Evolutionary conservation across 2,797 vertebrate genomes (phyloP).

Genomic region (Alfaro cultratus): DNA sequence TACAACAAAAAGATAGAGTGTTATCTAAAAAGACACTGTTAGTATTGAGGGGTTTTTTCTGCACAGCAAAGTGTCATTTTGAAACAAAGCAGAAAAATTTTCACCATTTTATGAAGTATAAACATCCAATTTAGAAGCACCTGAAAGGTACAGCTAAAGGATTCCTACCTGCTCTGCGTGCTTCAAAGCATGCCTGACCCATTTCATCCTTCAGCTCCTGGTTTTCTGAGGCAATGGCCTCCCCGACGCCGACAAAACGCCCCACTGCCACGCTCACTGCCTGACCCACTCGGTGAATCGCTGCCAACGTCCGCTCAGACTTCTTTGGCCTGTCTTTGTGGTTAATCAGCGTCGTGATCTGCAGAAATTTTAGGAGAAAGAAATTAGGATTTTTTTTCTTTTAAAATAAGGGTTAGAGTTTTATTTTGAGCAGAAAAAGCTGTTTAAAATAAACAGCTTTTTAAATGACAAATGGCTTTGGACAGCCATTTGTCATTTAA

Average conservation of each 20-base stretch:
- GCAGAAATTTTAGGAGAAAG: conserved; percentile 49
- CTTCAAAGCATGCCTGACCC: conserved; percentile 93
- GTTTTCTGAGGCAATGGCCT: conserved; percentile 96
- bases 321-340: conserved; percentile 97
- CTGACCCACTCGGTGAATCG: conserved; percentile 95
- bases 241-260: conserved; percentile 94
- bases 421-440: neutral
- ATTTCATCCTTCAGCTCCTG: conserved; percentile 97
- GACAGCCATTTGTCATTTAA: neutral
- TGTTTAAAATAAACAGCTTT: too few species aligned
- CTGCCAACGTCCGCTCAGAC: conserved; percentile 92
- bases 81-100: conserved; percentile 6
- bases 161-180: conserved; percentile 90
- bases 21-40: neutral
- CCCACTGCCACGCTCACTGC: conserved; percentile 93
- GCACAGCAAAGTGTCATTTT: neutral
- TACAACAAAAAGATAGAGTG: conserved; percentile 1
- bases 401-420: too few species aligned
- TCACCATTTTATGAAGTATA: neutral
- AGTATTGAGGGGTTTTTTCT: neutral
- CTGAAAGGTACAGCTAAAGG: conserved; percentile 6
- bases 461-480: too few species aligned
- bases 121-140: conserved; percentile 4
- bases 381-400: too few species aligned
- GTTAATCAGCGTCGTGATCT: conserved; percentile 99